phyloP scores from a whole-genome alignment of 2,888 invertebrate species.

The Gastrophysa polygoni region DNA sequence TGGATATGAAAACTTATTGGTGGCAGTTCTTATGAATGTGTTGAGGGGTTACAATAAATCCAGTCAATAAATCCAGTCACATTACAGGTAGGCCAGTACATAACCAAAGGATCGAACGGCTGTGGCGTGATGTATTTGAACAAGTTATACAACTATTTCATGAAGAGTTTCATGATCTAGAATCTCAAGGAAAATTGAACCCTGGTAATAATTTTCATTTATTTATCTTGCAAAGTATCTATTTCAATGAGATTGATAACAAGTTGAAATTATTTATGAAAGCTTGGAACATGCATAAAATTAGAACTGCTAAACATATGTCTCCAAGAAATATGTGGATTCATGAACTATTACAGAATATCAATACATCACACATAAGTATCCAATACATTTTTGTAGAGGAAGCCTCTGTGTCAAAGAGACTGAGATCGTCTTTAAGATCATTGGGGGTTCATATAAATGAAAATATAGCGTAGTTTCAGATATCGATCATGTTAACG shows the following conservation, averaged over 20 bases:
- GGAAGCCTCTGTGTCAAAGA: too few relatives aligned
- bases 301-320: neutral
- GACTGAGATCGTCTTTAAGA: too few relatives aligned
- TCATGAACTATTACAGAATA: too few relatives aligned
- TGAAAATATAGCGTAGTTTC: too few relatives aligned
- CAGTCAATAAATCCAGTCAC: constrained; percentile 17
- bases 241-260: neutral
- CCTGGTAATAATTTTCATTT: neutral
- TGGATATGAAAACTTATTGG: constrained; percentile 20
- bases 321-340: too few relatives aligned
- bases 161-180: neutral
- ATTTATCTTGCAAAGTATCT: neutral
- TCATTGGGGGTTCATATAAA: too few relatives aligned
- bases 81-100: constrained; percentile 6
- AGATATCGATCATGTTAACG: too few relatives aligned
- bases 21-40: constrained; percentile 17
- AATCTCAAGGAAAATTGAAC: neutral
- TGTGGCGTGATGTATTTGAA: neutral
- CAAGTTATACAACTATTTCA: neutral
- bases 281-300: constrained; percentile 1
- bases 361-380: too few relatives aligned
- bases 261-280: neutral
- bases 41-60: constrained; percentile 10
- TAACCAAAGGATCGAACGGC: neutral
- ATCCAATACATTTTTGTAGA: too few relatives aligned